A percentile compares a stretch with the other conserved stretches of the same genome.
Conservation (phyloP, 37 sponge, comb jelly and placozoan species). For the Geodia barretti region DNA sequence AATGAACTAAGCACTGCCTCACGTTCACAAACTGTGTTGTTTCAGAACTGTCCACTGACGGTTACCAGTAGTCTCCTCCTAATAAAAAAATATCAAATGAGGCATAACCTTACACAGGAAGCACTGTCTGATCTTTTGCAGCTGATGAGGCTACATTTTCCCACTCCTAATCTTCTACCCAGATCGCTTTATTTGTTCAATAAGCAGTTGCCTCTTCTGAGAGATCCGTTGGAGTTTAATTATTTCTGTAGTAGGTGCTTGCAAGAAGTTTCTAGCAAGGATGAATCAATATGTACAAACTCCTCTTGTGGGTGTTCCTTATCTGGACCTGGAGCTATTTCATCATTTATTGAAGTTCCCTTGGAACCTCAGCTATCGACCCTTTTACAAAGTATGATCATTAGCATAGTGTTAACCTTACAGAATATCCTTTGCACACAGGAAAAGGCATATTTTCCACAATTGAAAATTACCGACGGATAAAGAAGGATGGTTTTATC, state of each 20-base stretch:
- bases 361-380: slow-evolving; percentile 1
- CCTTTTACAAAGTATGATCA: slow-evolving; percentile 5
- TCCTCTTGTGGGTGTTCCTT: background rate
- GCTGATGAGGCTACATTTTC: slow-evolving; percentile 9
- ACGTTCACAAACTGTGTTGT: background rate
- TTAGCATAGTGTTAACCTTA: background rate
- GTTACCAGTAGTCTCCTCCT: background rate
- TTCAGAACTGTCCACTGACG: background rate
- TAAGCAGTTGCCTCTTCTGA: background rate
- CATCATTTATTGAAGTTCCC: slow-evolving; percentile 10
- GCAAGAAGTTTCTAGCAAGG: background rate
- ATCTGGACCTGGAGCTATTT: background rate
- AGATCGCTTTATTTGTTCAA: slow-evolving; percentile 8
- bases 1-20: background rate
- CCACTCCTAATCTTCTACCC: background rate
- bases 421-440: background rate
- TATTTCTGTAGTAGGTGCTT: slow-evolving; percentile 1
- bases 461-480: background rate
- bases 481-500: slow-evolving; percentile 2
- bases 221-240: background rate
- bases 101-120: slow-evolving; percentile 9
- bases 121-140: slow-evolving; percentile 1
- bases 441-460: background rate
- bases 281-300: background rate
- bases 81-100: slow-evolving; percentile 6